Conservation (phyloP, 1,140 invertebrate genomes). For the Temnothorax curvispinosus region DNA sequence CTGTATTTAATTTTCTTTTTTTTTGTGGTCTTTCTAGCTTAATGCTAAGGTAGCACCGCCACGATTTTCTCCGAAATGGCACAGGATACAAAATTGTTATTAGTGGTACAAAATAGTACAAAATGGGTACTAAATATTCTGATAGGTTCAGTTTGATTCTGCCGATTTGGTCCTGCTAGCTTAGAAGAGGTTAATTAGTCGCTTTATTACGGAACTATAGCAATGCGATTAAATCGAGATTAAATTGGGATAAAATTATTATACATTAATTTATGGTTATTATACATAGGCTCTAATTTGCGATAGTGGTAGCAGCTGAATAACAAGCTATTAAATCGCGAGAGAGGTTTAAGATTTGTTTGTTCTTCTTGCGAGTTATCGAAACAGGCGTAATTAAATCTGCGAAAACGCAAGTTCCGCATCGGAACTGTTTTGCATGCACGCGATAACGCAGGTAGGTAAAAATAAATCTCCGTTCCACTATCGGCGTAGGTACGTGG, state of each 20-base stretch:
- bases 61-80: too few relatives aligned
- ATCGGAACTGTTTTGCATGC: not conserved
- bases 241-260: slow-evolving; percentile 38
- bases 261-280: slow-evolving; percentile 15
- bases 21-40: too few relatives aligned
- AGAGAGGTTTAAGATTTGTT: not conserved
- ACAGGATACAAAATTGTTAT: too few relatives aligned
- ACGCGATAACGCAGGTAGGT: not conserved
- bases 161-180: too few relatives aligned
- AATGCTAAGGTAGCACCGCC: too few relatives aligned
- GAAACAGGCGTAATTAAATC: not conserved
- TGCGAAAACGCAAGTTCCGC: not conserved
- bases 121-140: too few relatives aligned
- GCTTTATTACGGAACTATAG: slow-evolving; percentile 20
- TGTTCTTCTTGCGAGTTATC: not conserved
- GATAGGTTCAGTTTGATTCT: too few relatives aligned
- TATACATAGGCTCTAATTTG: not conserved
- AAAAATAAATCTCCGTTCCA: slow-evolving; percentile 22
- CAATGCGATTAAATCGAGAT: slow-evolving; percentile 7
- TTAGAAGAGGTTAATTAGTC: too few relatives aligned
- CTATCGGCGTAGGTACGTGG: slow-evolving; percentile 8
- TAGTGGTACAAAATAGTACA: too few relatives aligned
- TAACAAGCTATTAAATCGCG: not conserved
- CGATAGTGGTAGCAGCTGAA: not conserved
- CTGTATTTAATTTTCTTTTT: too few relatives aligned